Evolutionary conservation across 30 jellyfish, hydroid and myxozoan species (phyloP), one percentile per base, ranked within the genome.

Genomic region (Haliclystus octoradiatus): DNA sequence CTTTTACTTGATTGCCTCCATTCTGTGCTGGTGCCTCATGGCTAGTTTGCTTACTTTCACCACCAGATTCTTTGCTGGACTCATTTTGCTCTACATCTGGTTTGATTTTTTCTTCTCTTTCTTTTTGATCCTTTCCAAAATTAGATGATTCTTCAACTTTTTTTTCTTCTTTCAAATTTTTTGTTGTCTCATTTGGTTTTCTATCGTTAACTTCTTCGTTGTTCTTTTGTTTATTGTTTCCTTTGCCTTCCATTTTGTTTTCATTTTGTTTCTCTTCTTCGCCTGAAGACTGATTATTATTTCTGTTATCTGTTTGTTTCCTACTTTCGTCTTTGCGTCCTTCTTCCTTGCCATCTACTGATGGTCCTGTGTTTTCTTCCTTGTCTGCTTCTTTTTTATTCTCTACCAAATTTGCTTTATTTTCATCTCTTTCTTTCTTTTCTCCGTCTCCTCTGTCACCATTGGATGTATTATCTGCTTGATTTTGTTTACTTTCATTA

Each of bases 371-470:
- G 2, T 26, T 28, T 28, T 19, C 26, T 34, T 28, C 64, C n/a
- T 35, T 25, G 28, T 49, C 63, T 19, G 12, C 31, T n/a, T 66
- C 80, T 1, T 70, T 60, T 5, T 46, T 69, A 26, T 68, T 71
- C 63, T 64, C 32, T 31, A 3, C 14, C 62, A 28, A 62, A 46
- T 53, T 66, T 34, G 53, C 69, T 28, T 72, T 47, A 5, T 62
- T 68, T 52, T 74, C 78, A 15, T 74, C 27, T 24, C 31, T 50
- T 22, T 29, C 33, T 33, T 63, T 33, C 51, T 35, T 53, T 3
- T 49, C 62, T 49, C 46, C 80, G 3, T 69, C 50, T 22, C 9
- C 64, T 29, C 51, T 68, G 27, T 50, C 46, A 4, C 30, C 32
- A n/a, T 49, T 52, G 14, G 32, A 9, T n/a, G 52, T 50, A 13